Conservation (phyloP, 2,888 invertebrate species). For the Tetranychus piercei region DNA sequence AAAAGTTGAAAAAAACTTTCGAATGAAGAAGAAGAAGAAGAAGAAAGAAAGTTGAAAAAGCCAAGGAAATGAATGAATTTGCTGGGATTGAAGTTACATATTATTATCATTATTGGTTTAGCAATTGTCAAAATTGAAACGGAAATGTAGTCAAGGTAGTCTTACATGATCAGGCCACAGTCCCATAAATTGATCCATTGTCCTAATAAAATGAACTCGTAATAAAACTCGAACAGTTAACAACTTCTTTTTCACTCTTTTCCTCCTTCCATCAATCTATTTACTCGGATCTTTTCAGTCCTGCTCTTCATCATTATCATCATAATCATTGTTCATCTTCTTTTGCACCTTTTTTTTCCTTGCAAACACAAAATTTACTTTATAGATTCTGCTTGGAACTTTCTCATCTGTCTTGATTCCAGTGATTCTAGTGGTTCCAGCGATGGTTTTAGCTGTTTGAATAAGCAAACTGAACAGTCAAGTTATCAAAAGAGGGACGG, state of each 20-base stretch:
- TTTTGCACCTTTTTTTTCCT: neutral
- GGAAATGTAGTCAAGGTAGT: neutral
- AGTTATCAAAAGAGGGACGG: constrained; percentile 26
- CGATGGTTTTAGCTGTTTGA: neutral
- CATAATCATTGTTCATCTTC: neutral
- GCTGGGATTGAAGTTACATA: too few relatives aligned
- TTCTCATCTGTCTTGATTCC: constrained; percentile 9
- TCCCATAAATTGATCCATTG: neutral
- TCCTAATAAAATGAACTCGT: constrained; percentile 2
- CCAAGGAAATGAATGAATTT: too few relatives aligned
- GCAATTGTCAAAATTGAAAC: neutral
- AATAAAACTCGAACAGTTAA: neutral
- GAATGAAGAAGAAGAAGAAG: too few relatives aligned
- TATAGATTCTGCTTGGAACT: neutral
- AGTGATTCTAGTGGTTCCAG: neutral
- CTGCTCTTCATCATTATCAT: neutral
- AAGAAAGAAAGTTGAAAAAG: too few relatives aligned
- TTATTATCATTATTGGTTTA: too few relatives aligned
- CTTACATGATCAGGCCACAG: too few relatives aligned
- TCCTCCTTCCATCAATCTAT: neutral
- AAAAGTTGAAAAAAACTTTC: too few relatives aligned
- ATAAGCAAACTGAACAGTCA: neutral
- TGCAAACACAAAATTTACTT: too few relatives aligned
- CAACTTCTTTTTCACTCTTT: neutral
- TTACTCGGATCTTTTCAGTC: neutral